Evolutionary conservation across 2,888 invertebrate genomes (phyloP), one percentile per base, ranked within the genome.

Genomic region (Protonemura montana): DNA sequence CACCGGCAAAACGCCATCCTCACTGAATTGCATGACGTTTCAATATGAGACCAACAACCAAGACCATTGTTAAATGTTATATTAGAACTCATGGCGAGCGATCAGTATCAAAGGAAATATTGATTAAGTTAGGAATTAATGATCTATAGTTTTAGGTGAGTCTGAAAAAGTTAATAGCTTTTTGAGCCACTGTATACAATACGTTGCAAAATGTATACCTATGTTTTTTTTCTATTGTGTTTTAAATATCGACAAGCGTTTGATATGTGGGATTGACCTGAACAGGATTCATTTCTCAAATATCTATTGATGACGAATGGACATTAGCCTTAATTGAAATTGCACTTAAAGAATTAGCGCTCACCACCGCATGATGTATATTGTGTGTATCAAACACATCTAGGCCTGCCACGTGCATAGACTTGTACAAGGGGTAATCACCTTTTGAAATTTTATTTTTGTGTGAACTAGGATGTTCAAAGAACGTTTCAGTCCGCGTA

Each of bases 11-110:
- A 10, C 6, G 41, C 5, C 3, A 21, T 21, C 21, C 1, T 10
- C 59, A 59, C 13, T 10, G 59, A 59, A 21, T 21, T 13, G 81
- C 87, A 85, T 86, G 86, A 84, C 86, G 82, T 87, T 85, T 85
- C 87, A 87, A 85, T 85, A 87, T 85, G 85, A 29, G 59, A 42
- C 28, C 85, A 77, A 35, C 76, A 86, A 29, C 26, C 30, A 85
- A 82, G 78, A 86, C 30, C 77, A n/a, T 28, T 28, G 30, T 76
- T 25, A 84, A 76, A 76, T 76, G 59, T 16, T 76, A 76, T 84
- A 76, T 76, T 76, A 29, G 13, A 81, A 81, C 81, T 30, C 81
- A 81, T 81, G 81, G 81, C n/a, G n/a, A 81, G 81, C 81, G 81
- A 81, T 30, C 28, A 81, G 26, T 29, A 81, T 59, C 59, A 59